phyloP scores from a whole-genome alignment of 2,797 vertebrate species.

The Eremophila alpestris region DNA sequence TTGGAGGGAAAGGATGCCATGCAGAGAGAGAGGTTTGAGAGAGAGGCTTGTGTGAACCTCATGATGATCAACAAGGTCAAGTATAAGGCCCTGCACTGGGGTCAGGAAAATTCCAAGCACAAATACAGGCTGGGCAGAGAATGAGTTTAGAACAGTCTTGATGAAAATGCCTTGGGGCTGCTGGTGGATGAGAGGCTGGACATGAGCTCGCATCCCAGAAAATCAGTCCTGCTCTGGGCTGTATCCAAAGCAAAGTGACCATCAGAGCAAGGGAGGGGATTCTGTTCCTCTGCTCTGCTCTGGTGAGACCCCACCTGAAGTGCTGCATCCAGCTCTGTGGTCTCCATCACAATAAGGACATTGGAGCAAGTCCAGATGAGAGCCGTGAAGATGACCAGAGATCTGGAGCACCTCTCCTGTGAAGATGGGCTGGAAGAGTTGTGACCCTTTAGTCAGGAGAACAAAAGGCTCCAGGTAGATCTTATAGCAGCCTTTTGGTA shows the following conservation, averaged over 20 bases:
- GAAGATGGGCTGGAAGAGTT: background rate
- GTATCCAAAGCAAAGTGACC: background rate
- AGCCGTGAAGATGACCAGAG: background rate
- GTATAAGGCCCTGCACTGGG: background rate
- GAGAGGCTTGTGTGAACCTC: background rate
- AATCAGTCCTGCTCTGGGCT: accelerated
- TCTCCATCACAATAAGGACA: background rate
- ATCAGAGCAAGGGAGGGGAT: background rate
- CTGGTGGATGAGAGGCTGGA: background rate
- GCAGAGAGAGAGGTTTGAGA: background rate
- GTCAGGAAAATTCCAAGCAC: background rate
- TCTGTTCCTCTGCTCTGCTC: background rate
- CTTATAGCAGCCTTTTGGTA: background rate
- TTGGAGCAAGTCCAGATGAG: background rate
- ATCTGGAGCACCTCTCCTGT: background rate
- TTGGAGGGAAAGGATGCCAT: background rate
- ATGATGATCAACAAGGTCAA: background rate
- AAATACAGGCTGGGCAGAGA: background rate
- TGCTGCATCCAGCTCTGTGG: background rate
- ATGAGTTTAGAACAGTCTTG: background rate
- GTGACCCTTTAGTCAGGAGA: background rate
- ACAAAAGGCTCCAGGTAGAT: background rate
- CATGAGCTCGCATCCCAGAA: background rate
- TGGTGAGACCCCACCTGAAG: background rate
- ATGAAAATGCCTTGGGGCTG: background rate